These are phyloP conservation scores for Oscheius myriophilus DNA, from an alignment of 2,888 invertebrate genomes.

Conservation along the genomic window DNA sequence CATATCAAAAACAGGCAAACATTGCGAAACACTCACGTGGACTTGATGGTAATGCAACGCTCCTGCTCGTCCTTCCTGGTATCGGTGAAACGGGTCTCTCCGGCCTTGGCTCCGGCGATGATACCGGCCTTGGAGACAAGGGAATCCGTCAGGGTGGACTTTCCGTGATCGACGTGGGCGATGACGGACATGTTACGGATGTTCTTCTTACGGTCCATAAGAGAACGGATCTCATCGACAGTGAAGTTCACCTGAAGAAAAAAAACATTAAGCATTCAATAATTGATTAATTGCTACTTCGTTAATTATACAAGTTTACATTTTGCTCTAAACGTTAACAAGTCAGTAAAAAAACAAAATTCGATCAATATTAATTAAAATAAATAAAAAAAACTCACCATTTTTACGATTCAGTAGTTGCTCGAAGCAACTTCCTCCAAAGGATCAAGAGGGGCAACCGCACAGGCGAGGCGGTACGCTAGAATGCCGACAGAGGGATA, in stretches of 20 bases:
- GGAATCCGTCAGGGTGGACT: slow-evolving; percentile 94
- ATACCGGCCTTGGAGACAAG: slow-evolving; percentile 99
- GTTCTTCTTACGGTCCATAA: slow-evolving; percentile 99
- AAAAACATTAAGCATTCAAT: too few species aligned
- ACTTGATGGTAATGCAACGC: slow-evolving; percentile 99
- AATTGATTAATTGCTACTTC: background rate
- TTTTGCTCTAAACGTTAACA: background rate
- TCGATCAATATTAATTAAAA: background rate
- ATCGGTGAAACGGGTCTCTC: slow-evolving; percentile 98
- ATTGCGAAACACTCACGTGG: slow-evolving; percentile 82
- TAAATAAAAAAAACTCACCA: slow-evolving; percentile 28
- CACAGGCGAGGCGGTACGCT: slow-evolving; percentile 33
- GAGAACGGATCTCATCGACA: slow-evolving; percentile 97
- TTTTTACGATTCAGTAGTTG: slow-evolving; percentile 23
- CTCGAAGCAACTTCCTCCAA: slow-evolving; percentile 29
- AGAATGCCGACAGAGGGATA: slow-evolving; percentile 5
- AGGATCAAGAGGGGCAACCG: slow-evolving; percentile 30
- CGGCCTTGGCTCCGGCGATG: slow-evolving; percentile 97
- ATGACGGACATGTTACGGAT: slow-evolving; percentile 99
- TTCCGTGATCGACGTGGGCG: slow-evolving; percentile 99
- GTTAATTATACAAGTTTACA: background rate
- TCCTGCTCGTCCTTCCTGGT: slow-evolving; percentile 99
- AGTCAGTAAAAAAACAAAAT: background rate
- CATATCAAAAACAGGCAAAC: slow-evolving; percentile 7
- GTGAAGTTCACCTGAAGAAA: slow-evolving; percentile 95